These are phyloP conservation scores for Hyles lineata DNA, from an alignment of 2,888 invertebrate species.

Conservation along the genomic window DNA sequence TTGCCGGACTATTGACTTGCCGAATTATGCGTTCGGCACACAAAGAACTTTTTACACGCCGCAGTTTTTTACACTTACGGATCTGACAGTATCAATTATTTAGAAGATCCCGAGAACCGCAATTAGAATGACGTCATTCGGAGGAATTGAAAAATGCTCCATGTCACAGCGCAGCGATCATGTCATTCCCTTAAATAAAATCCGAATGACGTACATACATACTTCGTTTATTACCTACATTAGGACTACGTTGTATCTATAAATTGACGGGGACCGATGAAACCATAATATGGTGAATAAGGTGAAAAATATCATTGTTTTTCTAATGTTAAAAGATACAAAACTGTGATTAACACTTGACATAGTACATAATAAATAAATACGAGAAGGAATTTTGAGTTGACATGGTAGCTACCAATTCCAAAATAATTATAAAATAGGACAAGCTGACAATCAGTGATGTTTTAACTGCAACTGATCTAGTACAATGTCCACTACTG, in stretches of 20 bases:
- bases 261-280: not conserved
- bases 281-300: no score
- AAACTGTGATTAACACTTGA: no score
- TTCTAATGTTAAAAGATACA: no score
- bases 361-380: no score
- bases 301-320: no score
- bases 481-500: no score
- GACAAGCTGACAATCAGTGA: no score
- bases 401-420: no score
- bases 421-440: no score
- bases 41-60: slow-evolving; percentile 18
- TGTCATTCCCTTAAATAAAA: slow-evolving; percentile 20
- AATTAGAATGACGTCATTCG: slow-evolving; percentile 47
- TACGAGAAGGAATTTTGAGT: no score
- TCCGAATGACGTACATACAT: not conserved
- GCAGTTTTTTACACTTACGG: slow-evolving; percentile 37
- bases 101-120: slow-evolving; percentile 37
- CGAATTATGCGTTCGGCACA: slow-evolving; percentile 4
- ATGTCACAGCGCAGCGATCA: not conserved
- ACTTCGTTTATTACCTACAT: not conserved
- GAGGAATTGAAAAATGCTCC: slow-evolving; percentile 12
- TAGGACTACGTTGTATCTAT: not conserved
- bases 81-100: slow-evolving; percentile 45
- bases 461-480: no score
- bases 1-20: slow-evolving; percentile 6